Base-by-base conservation (phyloP, 2,113 vertebrate species). In the Callionymus lyra region DNA sequence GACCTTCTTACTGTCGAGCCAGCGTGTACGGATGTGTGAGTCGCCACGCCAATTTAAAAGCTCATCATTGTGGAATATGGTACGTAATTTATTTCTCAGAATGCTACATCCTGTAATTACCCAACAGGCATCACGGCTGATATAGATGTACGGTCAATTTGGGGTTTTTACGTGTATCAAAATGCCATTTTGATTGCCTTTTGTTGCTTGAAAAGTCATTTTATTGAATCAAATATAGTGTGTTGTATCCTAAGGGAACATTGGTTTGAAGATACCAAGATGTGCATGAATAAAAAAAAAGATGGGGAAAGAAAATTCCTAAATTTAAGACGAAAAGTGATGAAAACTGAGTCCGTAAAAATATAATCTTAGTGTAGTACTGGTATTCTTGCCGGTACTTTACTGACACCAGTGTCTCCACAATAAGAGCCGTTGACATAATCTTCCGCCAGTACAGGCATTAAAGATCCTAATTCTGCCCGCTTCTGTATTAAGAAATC, bases 401-500 rank as follows among this genome's bases (percentile, higher is more conserved):
- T 68, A 67, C 68, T 74, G 74, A 79, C 62, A 62, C 62, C 47
- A 58, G 63, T 72, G 68, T 61, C 68, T 50, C 42, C 37, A 77
- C 70, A 81, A 80, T 76, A 76, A 73, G 69, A 75, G 51, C 59
- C 53, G 68, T 59, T 81, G 72, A 84, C 78, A 70, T 72, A 69
- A 81, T 81, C 69, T 71, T 72, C 34, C 64, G 79, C 75, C 80
- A 75, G 76, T 76, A 82, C 72, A 76, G 63, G 78, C 71, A 83
- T 75, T 82, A 80, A 73, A 74, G 55, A 66, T 60, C 68, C 74
- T 81, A 83, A 83, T 80, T 82, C 80, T 77, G 63, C 70, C 70
- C 38, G 57, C 69, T 76, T 77, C 78, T 80, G 66, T 77, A 80
- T 80, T 74, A 72, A 65, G 63, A 64, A 72, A 75, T 75, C 62